Evolutionary conservation across 1,140 invertebrate species (phyloP).

Genomic region (Brachionus rotundiformis): DNA sequence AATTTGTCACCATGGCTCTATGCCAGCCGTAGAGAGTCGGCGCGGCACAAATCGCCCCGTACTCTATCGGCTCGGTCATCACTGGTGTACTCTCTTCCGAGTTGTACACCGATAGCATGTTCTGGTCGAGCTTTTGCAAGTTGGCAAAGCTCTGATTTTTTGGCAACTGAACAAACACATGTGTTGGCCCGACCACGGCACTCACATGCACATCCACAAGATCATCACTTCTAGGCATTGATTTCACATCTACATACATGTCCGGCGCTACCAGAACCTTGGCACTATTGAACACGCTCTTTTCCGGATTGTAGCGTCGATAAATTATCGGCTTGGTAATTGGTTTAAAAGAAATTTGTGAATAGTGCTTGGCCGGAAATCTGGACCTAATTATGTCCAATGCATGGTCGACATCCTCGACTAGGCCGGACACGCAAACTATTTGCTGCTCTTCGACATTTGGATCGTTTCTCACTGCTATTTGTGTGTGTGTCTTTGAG

Average conservation of each 20-base stretch:
- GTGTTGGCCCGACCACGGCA: slow-evolving; percentile 77
- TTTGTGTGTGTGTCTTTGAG: slow-evolving; percentile 73
- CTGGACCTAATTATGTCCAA: slow-evolving; percentile 78
- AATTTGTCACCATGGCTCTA: slow-evolving; percentile 74
- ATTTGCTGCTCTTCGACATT: slow-evolving; percentile 74
- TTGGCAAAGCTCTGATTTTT: slow-evolving; percentile 84
- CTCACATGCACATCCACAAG: slow-evolving; percentile 67
- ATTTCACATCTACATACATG: slow-evolving; percentile 31
- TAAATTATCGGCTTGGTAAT: slow-evolving; percentile 41
- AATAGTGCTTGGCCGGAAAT: slow-evolving; percentile 77
- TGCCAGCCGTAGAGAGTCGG: slow-evolving; percentile 79
- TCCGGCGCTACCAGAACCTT: slow-evolving; percentile 51
- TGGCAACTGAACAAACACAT: slow-evolving; percentile 88
- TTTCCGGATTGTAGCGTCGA: not conserved
- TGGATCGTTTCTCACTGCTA: slow-evolving; percentile 76
- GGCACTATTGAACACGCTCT: slow-evolving; percentile 25
- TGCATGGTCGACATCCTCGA: slow-evolving; percentile 75
- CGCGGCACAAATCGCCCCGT: slow-evolving; percentile 83
- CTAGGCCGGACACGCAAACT: slow-evolving; percentile 70
- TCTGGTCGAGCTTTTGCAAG: slow-evolving; percentile 74
- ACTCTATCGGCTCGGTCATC: slow-evolving; percentile 67
- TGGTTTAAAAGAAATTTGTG: slow-evolving; percentile 67
- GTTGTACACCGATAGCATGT: slow-evolving; percentile 66
- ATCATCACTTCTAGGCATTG: not conserved
- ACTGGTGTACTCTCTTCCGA: slow-evolving; percentile 63